phyloP scores from a whole-genome alignment of 2,113 vertebrate species.

The Ochotona princeps region DNA sequence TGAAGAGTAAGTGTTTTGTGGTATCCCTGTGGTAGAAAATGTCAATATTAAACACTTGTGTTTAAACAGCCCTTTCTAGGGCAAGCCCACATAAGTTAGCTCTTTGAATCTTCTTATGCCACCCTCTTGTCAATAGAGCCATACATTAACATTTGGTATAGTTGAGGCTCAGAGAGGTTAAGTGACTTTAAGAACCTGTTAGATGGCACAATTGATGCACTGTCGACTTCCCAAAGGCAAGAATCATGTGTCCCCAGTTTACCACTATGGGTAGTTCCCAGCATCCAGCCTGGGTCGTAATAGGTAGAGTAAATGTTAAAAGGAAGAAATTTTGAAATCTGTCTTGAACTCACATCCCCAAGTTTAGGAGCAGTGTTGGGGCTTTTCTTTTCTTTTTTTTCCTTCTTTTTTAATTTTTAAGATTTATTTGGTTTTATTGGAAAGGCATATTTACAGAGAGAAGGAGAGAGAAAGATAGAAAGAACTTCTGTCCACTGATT shows the following conservation, averaged over 20 bases:
- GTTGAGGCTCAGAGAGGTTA: not conserved
- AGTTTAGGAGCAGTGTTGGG: not conserved
- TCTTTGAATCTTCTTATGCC: conserved; percentile 15
- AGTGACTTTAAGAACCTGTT: conserved; percentile 19
- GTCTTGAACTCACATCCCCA: not conserved
- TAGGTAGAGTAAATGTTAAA: not conserved
- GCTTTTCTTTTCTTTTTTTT: not conserved
- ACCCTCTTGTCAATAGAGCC: not conserved
- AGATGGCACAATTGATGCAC: not conserved
- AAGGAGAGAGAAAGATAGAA: too few species aligned
- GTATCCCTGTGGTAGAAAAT: conserved; percentile 56
- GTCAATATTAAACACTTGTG: conserved; percentile 52
- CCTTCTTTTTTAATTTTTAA: not conserved
- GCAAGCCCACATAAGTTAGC: not conserved
- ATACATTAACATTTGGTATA: conserved; percentile 9
- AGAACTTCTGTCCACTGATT: too few species aligned
- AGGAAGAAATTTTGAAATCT: conserved; percentile 24
- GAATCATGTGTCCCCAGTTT: not conserved
- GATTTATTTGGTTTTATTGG: too few species aligned
- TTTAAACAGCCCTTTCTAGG: conserved; percentile 27
- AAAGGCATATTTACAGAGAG: too few species aligned
- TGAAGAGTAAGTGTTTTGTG: conserved; percentile 47
- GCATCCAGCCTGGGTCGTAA: not conserved
- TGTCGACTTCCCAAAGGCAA: not conserved
- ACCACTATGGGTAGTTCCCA: not conserved